These are phyloP conservation scores for Paedocypris micromegethes DNA, from an alignment of 2,797 vertebrate species.

Conservation along the genomic window DNA sequence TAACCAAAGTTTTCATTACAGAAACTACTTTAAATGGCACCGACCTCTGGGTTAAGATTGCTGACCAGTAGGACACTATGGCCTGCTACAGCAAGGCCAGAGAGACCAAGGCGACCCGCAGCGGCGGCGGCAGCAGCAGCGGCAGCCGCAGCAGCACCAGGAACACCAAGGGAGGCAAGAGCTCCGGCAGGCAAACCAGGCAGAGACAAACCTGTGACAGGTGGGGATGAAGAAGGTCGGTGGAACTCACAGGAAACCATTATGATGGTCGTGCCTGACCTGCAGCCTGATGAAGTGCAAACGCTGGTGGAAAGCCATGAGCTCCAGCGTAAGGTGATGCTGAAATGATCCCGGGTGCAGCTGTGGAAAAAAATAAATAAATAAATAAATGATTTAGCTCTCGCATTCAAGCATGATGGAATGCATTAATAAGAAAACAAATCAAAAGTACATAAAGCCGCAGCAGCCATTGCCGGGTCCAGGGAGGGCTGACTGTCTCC, in stretches of 20 bases:
- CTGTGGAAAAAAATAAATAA: slow-evolving; percentile 48
- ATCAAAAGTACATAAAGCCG: slow-evolving; percentile 78
- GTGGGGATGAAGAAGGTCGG: background rate
- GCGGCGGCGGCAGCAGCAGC: slow-evolving; percentile 79
- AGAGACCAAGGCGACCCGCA: slow-evolving; percentile 82
- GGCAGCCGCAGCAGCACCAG: slow-evolving; percentile 68
- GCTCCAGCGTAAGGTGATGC: slow-evolving; percentile 85
- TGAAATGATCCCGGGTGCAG: slow-evolving; percentile 88
- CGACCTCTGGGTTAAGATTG: slow-evolving; percentile 95
- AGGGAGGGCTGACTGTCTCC: slow-evolving; percentile 85
- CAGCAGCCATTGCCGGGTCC: slow-evolving; percentile 87
- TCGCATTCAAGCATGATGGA: background rate
- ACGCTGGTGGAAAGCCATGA: slow-evolving; percentile 86
- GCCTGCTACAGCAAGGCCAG: slow-evolving; percentile 73
- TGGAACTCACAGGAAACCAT: slow-evolving; percentile 2
- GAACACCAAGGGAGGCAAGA: slow-evolving; percentile 80
- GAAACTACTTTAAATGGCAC: slow-evolving; percentile 53
- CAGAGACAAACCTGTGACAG: slow-evolving; percentile 72
- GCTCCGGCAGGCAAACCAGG: slow-evolving; percentile 79
- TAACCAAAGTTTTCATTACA: background rate
- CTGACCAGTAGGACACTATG: slow-evolving; percentile 92
- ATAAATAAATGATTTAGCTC: background rate
- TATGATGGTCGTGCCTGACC: slow-evolving; percentile 51
- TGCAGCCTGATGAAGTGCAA: slow-evolving; percentile 85
- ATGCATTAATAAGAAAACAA: background rate